Conservation (phyloP, 2,797 vertebrate genomes). For the Myotis daubentonii region DNA sequence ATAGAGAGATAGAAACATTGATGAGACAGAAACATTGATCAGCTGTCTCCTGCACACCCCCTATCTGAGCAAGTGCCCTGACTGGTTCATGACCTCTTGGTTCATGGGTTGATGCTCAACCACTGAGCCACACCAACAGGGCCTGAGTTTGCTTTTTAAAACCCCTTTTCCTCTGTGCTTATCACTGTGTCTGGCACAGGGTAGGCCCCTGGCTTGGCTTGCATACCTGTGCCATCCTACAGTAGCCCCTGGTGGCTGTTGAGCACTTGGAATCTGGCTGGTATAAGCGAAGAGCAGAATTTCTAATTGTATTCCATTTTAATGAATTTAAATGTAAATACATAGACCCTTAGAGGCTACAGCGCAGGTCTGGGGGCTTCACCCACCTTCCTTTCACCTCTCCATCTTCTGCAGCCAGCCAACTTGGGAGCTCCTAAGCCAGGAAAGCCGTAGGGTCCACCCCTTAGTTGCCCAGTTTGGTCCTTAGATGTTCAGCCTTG, state of each 20-base stretch:
- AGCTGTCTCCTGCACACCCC: too few relatives aligned
- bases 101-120: too few relatives aligned
- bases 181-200: neutral
- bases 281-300: neutral
- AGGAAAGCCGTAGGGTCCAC: neutral
- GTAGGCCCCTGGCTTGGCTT: neutral
- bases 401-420: neutral
- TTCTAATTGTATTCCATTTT: neutral
- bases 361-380: neutral
- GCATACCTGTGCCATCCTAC: fast-evolving
- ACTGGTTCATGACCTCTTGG: too few relatives aligned
- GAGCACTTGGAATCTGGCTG: neutral
- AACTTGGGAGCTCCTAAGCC: neutral
- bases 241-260: neutral
- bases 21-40: too few relatives aligned
- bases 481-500: slow-evolving; percentile 38
- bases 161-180: neutral
- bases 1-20: too few relatives aligned
- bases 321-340: neutral
- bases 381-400: neutral
- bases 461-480: neutral
- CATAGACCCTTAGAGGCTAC: neutral
- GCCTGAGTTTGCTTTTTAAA: too few relatives aligned
- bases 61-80: too few relatives aligned
- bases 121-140: too few relatives aligned